A percentile compares a stretch with the other conserved stretches of the same genome.
These are phyloP conservation scores for Virgularia gustaviana DNA, from an alignment of 92 coral and sea anemone genomes.

Conservation along the genomic window DNA sequence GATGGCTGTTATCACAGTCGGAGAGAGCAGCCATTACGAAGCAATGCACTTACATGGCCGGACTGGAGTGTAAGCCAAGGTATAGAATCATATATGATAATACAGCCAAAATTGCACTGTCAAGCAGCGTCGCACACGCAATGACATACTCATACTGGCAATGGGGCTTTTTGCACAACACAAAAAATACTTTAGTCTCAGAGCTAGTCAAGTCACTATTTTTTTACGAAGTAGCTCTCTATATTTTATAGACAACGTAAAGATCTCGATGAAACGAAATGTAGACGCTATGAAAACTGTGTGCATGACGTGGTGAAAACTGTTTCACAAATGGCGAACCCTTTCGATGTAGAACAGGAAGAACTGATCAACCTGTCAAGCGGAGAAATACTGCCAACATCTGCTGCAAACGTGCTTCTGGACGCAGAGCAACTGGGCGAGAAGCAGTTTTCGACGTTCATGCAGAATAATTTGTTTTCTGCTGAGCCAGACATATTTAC, in stretches of 20 bases:
- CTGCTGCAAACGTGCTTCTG: conserved; percentile 22
- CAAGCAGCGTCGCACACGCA: no score
- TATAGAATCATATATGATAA: neutral
- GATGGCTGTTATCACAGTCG: conserved; percentile 48
- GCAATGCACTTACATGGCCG: conserved; percentile 42
- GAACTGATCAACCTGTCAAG: conserved; percentile 37
- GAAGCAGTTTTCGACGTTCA: conserved; percentile 22
- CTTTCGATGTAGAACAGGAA: conserved; percentile 36
- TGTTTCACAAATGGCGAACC: conserved; percentile 44
- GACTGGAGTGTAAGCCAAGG: conserved; percentile 38
- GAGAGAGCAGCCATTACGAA: conserved; percentile 48
- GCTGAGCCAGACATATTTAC: conserved; percentile 45
- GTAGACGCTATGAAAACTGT: conserved; percentile 35
- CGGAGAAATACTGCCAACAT: conserved; percentile 25
- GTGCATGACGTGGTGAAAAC: conserved; percentile 34
- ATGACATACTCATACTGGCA: no score
- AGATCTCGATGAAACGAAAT: conserved; percentile 40
- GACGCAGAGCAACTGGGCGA: conserved; percentile 40
- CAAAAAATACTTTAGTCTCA: neutral
- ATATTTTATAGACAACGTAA: conserved; percentile 25
- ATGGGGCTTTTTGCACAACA: no score
- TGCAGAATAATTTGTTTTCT: conserved; percentile 5
- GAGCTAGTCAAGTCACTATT: neutral
- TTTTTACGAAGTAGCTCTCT: neutral
- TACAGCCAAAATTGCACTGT: neutral